These are phyloP conservation scores for Diogma glabrata DNA, from an alignment of 2,888 invertebrate genomes.

Conservation along the genomic window DNA sequence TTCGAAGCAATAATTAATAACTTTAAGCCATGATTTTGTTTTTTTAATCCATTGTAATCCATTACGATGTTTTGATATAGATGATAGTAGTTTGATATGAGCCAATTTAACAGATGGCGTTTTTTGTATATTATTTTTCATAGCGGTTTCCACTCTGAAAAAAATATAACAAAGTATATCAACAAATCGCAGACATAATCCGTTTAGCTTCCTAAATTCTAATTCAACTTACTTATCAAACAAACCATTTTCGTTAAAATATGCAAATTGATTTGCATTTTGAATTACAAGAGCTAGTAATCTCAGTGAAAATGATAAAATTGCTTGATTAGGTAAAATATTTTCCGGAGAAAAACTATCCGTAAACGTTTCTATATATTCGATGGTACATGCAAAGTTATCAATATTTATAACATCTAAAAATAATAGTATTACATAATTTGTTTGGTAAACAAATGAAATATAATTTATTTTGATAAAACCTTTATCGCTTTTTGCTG, in stretches of 20 bases:
- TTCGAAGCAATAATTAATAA: conserved; percentile 48
- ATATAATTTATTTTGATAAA: conserved; percentile 4
- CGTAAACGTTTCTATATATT: conserved; percentile 38
- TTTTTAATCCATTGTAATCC: conserved; percentile 56
- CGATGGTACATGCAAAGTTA: conserved; percentile 12
- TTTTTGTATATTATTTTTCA: conserved; percentile 25
- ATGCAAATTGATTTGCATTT: conserved; percentile 48
- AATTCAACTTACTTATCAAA: conserved; percentile 28
- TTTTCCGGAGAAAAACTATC: conserved; percentile 31
- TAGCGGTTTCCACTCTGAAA: conserved; percentile 24
- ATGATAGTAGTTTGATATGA: conserved; percentile 48
- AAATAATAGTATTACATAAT: too few relatives aligned
- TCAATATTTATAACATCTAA: not conserved
- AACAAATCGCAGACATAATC: too few relatives aligned
- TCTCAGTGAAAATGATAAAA: conserved; percentile 51
- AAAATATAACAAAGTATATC: not conserved
- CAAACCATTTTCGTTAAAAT: conserved; percentile 38
- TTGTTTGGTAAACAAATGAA: too few relatives aligned
- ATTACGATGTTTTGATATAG: conserved; percentile 47
- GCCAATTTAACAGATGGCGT: conserved; percentile 54
- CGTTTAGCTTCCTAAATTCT: too few relatives aligned
- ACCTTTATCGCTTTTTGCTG: conserved; percentile 42
- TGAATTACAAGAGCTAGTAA: conserved; percentile 46
- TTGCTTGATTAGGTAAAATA: conserved; percentile 34
- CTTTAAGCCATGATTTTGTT: conserved; percentile 50